phyloP scores from a whole-genome alignment of 2,113 vertebrate genomes.

The Chroicocephalus ridibundus region DNA sequence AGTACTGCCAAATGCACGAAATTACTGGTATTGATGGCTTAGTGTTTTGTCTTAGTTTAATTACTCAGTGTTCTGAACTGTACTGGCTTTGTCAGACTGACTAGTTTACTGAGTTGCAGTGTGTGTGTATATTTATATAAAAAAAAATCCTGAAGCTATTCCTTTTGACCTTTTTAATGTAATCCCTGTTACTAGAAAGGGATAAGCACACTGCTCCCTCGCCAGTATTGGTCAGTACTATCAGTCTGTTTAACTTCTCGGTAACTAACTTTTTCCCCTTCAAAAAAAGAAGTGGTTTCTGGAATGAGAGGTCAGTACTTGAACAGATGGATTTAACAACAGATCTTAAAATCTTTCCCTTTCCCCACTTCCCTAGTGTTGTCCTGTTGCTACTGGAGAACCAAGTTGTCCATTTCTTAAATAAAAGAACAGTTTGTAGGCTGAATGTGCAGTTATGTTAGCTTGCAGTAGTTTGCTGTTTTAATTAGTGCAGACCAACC shows the following conservation, averaged over 20 bases:
- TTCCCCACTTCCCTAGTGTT: background rate
- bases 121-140: too few species aligned
- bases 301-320: background rate
- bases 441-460: background rate
- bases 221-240: background rate
- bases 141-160: background rate
- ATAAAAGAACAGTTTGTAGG: background rate
- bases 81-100: background rate
- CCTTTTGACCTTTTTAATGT: background rate
- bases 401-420: background rate
- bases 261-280: background rate
- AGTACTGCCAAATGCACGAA: background rate
- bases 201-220: background rate
- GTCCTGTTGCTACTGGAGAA: background rate
- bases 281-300: background rate
- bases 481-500: background rate
- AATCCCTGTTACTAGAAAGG: background rate
- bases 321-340: background rate
- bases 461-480: background rate
- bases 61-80: background rate
- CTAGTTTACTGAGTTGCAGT: background rate
- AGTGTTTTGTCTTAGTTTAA: background rate
- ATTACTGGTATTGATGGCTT: background rate
- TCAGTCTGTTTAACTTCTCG: background rate
- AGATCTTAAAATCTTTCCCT: background rate